These are phyloP conservation scores for Synanthedon myopaeformis DNA, from an alignment of 2,888 invertebrate species.

Conservation along the genomic window DNA sequence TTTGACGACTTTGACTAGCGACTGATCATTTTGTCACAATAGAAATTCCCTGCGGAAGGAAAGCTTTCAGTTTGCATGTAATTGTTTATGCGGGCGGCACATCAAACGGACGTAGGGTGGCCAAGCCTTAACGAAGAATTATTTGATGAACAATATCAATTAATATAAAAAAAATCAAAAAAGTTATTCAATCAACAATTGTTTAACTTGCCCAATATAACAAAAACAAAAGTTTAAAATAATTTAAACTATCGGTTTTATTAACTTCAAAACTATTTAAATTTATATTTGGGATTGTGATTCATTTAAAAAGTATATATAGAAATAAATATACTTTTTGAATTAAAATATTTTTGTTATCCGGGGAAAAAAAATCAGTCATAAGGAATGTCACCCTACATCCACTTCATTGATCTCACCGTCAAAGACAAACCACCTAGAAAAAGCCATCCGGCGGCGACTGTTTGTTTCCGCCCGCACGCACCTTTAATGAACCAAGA, in stretches of 20 bases:
- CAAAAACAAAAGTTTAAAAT: not conserved
- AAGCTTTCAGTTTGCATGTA: slow-evolving; percentile 43
- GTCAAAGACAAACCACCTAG: slow-evolving; percentile 50
- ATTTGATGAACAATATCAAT: too few species aligned
- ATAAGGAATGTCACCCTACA: slow-evolving; percentile 20
- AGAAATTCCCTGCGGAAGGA: slow-evolving; percentile 47
- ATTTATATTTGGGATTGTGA: too few species aligned
- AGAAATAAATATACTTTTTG: too few species aligned
- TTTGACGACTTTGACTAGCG: slow-evolving; percentile 1
- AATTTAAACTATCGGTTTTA: not conserved
- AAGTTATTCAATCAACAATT: too few species aligned
- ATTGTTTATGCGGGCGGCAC: slow-evolving; percentile 53
- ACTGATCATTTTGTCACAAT: slow-evolving; percentile 53
- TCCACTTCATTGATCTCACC: slow-evolving; percentile 48
- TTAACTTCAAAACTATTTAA: too few species aligned
- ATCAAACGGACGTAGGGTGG: slow-evolving; percentile 30
- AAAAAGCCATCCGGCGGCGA: slow-evolving; percentile 59
- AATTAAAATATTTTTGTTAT: too few species aligned
- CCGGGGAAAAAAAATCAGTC: not conserved
- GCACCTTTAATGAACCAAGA: slow-evolving; percentile 65
- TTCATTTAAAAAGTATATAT: too few species aligned
- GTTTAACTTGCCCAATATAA: not conserved
- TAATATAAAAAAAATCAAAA: not conserved
- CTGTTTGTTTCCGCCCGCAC: slow-evolving; percentile 58
- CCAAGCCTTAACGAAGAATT: slow-evolving; percentile 6